Percentiles rank a stretch among this genome's conserved stretches.
Conservation (phyloP, 2,888 invertebrate genomes). For the Ectropis crepuscularia region DNA sequence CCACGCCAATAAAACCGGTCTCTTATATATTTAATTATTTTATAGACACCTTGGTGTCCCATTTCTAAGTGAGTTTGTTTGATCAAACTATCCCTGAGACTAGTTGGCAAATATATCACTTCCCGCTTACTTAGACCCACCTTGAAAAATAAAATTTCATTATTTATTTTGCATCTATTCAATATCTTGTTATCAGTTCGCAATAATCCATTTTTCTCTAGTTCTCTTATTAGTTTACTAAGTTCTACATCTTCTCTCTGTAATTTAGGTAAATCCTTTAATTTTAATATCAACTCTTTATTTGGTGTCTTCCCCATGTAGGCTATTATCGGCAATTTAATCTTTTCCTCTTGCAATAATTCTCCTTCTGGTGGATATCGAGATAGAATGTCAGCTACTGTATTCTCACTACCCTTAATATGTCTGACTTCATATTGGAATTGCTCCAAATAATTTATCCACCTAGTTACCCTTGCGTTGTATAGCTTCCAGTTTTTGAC, state of each 20-base stretch:
- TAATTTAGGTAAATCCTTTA: background rate
- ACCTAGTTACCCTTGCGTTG: slow-evolving; percentile 38
- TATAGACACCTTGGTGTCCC: slow-evolving; percentile 18
- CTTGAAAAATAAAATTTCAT: background rate
- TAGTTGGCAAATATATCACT: slow-evolving; percentile 2
- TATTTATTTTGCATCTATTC: background rate
- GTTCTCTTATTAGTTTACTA: background rate
- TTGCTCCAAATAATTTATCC: slow-evolving; percentile 42
- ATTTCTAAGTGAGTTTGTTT: background rate
- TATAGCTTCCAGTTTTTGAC: slow-evolving; percentile 42
- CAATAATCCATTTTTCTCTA: background rate
- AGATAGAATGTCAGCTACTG: background rate
- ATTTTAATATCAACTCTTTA: background rate
- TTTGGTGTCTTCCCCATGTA: background rate
- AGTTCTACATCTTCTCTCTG: background rate
- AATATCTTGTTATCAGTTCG: background rate
- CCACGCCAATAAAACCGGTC: slow-evolving; percentile 1
- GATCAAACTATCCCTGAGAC: background rate
- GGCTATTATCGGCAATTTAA: background rate
- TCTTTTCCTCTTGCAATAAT: background rate
- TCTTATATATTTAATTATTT: background rate
- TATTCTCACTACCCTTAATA: slow-evolving; percentile 12
- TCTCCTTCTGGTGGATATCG: slow-evolving; percentile 2
- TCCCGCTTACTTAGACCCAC: background rate
- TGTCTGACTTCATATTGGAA: slow-evolving; percentile 41